Conservation (phyloP, 2,888 invertebrate genomes). For the Trilocha varians region DNA sequence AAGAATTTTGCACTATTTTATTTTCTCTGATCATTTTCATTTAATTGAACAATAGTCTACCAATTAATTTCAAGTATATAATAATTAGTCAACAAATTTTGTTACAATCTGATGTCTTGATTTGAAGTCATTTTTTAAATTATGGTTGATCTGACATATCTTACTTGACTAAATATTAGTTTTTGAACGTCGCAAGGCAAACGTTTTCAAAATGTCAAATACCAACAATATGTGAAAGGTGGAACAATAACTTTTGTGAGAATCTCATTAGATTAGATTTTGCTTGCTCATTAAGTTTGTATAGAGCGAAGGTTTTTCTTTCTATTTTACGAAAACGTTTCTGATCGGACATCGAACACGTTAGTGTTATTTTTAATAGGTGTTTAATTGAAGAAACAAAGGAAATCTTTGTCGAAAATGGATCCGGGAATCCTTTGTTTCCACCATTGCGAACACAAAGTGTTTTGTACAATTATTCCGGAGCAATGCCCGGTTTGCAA, state of each 20-base stretch:
- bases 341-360: conserved; percentile 14
- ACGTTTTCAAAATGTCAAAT: conserved; percentile 1
- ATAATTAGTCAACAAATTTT: too few relatives aligned
- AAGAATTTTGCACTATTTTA: too few relatives aligned
- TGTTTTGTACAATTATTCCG: conserved; percentile 87
- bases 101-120: too few relatives aligned
- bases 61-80: too few relatives aligned
- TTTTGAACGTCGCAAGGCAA: conserved; percentile 11
- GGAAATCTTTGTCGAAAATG: conserved; percentile 48
- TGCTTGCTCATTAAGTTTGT: conserved; percentile 35
- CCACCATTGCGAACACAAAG: conserved; percentile 88
- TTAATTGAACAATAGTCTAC: too few relatives aligned
- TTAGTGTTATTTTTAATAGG: conserved; percentile 15
- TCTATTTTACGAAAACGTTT: conserved; percentile 25
- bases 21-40: too few relatives aligned
- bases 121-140: background rate
- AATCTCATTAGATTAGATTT: conserved; percentile 39
- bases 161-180: background rate
- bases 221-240: conserved; percentile 34
- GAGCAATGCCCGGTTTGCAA: conserved; percentile 85
- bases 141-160: too few relatives aligned
- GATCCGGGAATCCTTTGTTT: conserved; percentile 91
- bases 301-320: conserved; percentile 20
- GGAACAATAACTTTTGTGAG: conserved; percentile 32
- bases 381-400: conserved; percentile 38